Base-by-base conservation (phyloP, 2,888 invertebrate genomes). In the Globia sparganii region DNA sequence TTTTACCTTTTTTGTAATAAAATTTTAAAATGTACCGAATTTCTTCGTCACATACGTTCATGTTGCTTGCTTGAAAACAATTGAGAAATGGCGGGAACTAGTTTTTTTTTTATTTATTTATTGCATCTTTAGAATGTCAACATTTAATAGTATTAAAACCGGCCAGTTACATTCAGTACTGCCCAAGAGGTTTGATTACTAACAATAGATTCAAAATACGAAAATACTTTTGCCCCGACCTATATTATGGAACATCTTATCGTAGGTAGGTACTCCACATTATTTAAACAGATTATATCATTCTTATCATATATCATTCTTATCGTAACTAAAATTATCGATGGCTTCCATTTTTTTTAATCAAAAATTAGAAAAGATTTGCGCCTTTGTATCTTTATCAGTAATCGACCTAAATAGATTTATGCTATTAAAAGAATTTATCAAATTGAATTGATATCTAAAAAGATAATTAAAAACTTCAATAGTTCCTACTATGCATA, bases 331-430 rank as follows among this genome's bases (percentile, higher is more conserved):
- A 59, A 66, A 70, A 53, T 67, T 76, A 82, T 70, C 68, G 31
- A 59, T 6, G 53, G 65, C 72, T 85, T 61, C 82, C 61, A 80
- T 15, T 43, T 46, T 66, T 56, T 65, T 46, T 28, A 40, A 69
- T 62, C 81, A 58, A 72, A 69, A 72, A 81, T 81, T 68, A 59
- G 76, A 67, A 75, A 61, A 62, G 69, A 85, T 81, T 81, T 71
- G 61, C n/a, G 53, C 40, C 61, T 61, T 61, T 81, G 8, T 79
- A 83, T 74, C 46, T 31, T 2, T 72, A 72, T 59, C 78, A 82
- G 46, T 59, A 66, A 66, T 78, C 71, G 79, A 86, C 84, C 83
- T 78, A 86, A 86, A 83, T 83, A 73, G n/a, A 71, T 72, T 37
- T 74, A 61, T 69, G 25, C n/a, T 58, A 74, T 58, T 85, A 31